Evolutionary conservation across 2,888 invertebrate genomes (phyloP).

Genomic region (Drosophila leonis): DNA sequence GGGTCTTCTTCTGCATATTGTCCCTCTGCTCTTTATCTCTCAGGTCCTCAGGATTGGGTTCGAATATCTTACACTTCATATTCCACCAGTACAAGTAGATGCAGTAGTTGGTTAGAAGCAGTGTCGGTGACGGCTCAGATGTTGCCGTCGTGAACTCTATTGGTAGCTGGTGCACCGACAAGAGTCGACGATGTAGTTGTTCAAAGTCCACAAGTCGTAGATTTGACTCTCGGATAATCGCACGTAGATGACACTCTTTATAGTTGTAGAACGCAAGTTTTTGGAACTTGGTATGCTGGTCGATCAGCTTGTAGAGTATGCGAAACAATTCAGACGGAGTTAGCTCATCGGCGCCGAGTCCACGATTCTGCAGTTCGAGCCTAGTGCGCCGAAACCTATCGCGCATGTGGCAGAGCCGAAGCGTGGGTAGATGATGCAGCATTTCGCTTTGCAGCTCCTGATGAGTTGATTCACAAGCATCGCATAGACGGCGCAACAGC

Average conservation of each 20-base stretch:
- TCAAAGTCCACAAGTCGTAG: slow-evolving; percentile 4
- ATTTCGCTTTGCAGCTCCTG: not conserved
- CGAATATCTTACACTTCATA: not conserved
- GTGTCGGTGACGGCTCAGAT: not conserved
- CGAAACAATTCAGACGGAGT: not conserved
- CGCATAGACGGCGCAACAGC: not conserved
- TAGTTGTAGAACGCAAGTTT: not conserved
- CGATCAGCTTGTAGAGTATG: not conserved
- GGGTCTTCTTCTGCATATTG: not conserved
- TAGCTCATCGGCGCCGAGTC: not conserved
- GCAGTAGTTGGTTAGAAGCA: slow-evolving; percentile 85
- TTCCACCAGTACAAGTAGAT: slow-evolving; percentile 78
- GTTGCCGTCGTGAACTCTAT: accelerated
- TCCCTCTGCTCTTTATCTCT: not conserved
- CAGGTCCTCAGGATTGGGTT: not conserved
- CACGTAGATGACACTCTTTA: slow-evolving; percentile 5
- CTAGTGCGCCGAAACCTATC: not conserved
- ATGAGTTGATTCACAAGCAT: not conserved
- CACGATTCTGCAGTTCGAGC: not conserved
- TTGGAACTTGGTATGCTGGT: not conserved
- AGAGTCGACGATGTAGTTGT: not conserved
- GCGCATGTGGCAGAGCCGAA: slow-evolving; percentile 2
- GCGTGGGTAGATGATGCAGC: not conserved
- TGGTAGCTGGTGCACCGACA: not conserved
- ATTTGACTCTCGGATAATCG: not conserved